Evolutionary conservation across 2,888 invertebrate genomes (phyloP).

Genomic region (Agapetus fuscipes): DNA sequence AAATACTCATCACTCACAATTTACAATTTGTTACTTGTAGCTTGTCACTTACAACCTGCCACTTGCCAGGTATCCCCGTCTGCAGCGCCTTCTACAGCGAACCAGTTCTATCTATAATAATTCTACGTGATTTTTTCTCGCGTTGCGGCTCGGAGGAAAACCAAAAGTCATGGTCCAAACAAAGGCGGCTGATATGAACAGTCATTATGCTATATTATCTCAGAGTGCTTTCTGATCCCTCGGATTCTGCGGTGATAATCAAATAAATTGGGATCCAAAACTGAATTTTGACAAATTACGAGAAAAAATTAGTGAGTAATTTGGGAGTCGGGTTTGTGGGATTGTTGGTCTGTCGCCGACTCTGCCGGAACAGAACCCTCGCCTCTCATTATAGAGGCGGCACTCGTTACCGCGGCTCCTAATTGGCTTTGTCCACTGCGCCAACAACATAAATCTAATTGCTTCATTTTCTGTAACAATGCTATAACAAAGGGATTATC

Average conservation of each 20-base stretch:
- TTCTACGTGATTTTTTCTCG: conserved; percentile 14
- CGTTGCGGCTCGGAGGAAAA: conserved; percentile 16
- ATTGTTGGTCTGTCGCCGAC: conserved; percentile 14
- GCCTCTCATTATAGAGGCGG: too few species aligned
- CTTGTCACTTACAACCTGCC: too few species aligned
- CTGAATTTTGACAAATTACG: conserved; percentile 20
- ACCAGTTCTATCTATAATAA: conserved; percentile 17
- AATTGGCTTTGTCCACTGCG: too few species aligned
- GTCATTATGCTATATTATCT: conserved; percentile 19
- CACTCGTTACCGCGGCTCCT: too few species aligned
- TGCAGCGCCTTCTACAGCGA: not conserved
- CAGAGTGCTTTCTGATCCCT: conserved; percentile 17
- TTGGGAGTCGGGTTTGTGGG: conserved; percentile 13
- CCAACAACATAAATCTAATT: too few species aligned
- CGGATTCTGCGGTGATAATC: conserved; percentile 20
- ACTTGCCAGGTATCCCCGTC: too few species aligned
- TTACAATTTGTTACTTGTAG: too few species aligned
- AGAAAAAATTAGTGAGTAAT: conserved; percentile 13
- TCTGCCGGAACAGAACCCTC: too few species aligned
- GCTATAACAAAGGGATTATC: too few species aligned
- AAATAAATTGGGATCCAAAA: conserved; percentile 20
- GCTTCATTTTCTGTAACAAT: too few species aligned
- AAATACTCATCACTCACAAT: too few species aligned
- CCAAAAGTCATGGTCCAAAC: conserved; percentile 19
- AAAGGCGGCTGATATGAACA: conserved; percentile 19